Conservation (phyloP, 2,888 invertebrate genomes). For the Bombylius discolor region DNA sequence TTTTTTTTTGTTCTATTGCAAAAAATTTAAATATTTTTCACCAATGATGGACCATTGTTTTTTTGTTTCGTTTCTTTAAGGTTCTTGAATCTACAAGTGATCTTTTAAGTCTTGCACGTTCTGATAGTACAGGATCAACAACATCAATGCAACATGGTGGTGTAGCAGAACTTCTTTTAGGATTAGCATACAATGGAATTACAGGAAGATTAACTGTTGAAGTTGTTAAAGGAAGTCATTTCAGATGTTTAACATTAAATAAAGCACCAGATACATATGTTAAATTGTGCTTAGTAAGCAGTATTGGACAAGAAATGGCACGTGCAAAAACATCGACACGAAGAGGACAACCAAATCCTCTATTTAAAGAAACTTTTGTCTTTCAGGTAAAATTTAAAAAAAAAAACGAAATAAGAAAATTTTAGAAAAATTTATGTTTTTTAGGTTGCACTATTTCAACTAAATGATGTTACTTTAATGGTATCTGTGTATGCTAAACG, state of each 20-base stretch:
- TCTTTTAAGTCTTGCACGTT: slow-evolving; percentile 67
- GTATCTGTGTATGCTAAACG: slow-evolving; percentile 87
- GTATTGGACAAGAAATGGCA: slow-evolving; percentile 85
- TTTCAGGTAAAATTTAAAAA: slow-evolving; percentile 56
- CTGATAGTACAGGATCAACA: slow-evolving; percentile 87
- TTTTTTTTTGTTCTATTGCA: neutral
- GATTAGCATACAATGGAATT: slow-evolving; percentile 82
- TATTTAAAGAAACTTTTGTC: slow-evolving; percentile 91
- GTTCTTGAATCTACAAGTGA: slow-evolving; percentile 46
- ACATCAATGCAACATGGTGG: slow-evolving; percentile 84
- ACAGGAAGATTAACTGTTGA: slow-evolving; percentile 89
- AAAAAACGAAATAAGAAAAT: neutral
- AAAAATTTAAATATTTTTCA: neutral
- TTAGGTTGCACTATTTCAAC: slow-evolving; percentile 86
- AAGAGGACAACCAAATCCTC: slow-evolving; percentile 86
- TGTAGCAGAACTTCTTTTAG: slow-evolving; percentile 78
- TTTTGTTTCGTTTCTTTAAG: slow-evolving; percentile 24
- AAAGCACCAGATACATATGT: slow-evolving; percentile 89
- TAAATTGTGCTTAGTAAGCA: slow-evolving; percentile 80
- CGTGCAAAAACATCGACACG: slow-evolving; percentile 85
- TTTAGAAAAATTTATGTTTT: slow-evolving; percentile 8
- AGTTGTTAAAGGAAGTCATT: slow-evolving; percentile 55
- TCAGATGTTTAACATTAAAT: slow-evolving; percentile 60
- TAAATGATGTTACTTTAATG: slow-evolving; percentile 89
- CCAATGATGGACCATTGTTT: neutral